A percentile compares a stretch with the other conserved stretches of the same genome.
Conservation (phyloP, 2,113 vertebrate genomes). For the Hippocampus barbouri region DNA sequence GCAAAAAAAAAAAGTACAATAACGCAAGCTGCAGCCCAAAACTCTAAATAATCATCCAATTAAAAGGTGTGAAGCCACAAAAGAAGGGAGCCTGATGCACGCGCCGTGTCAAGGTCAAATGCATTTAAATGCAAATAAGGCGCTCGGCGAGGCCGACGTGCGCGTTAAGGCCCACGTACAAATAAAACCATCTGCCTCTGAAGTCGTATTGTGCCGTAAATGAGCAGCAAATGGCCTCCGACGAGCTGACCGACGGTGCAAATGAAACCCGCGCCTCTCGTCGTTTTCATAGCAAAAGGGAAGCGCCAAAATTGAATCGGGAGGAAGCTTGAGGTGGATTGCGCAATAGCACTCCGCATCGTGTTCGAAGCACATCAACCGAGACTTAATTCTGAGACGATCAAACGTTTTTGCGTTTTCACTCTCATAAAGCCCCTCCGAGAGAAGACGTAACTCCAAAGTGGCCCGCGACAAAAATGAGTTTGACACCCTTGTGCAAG, state of each 20-base stretch:
- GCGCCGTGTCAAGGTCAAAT: conserved; percentile 69
- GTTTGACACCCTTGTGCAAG: too few relatives aligned
- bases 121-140: conserved; percentile 73
- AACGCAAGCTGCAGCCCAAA: conserved; percentile 52
- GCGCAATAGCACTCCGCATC: not conserved
- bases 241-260: conserved; percentile 29
- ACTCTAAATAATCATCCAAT: conserved; percentile 75
- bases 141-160: conserved; percentile 36
- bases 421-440: too few relatives aligned
- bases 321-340: not conserved
- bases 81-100: conserved; percentile 37
- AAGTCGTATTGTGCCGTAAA: conserved; percentile 28
- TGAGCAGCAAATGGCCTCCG: conserved; percentile 14
- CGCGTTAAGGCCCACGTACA: conserved; percentile 51
- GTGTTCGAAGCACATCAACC: not conserved
- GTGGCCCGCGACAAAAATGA: too few relatives aligned
- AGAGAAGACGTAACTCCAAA: too few relatives aligned
- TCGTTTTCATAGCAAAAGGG: not conserved
- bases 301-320: not conserved
- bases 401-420: too few relatives aligned
- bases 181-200: conserved; percentile 67
- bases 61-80: conserved; percentile 70
- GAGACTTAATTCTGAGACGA: not conserved
- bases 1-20: not conserved
- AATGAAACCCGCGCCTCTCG: conserved; percentile 6